Base-by-base conservation (phyloP, 2,888 invertebrate species). In the Chymomyza procnemis region DNA sequence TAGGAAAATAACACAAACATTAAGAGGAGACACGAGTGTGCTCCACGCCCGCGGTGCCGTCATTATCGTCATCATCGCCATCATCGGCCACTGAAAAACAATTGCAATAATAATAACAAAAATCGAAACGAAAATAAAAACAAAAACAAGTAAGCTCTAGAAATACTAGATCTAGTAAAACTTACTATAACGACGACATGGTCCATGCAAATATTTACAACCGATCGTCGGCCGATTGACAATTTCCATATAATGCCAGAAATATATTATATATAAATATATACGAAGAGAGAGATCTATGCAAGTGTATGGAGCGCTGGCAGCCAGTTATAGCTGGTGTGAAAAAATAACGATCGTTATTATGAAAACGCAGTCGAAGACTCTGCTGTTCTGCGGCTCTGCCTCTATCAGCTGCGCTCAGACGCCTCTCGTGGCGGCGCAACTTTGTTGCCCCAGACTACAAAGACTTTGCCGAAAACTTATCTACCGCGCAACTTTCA, bases 381-480 rank as follows among this genome's bases (percentile, higher is more conserved):
- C 1, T 9, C 50, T 16, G 16, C 16, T 12, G 6, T 26, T 1
- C n/a, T n/a, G n/a, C n/a, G n/a, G n/a, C n/a, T n/a, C n/a, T n/a
- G n/a, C n/a, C 12, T 41, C 34, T 12, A 41, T 41, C 34, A 69
- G 61, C 54, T 19, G 22, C 52, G 9, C 16, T 34, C 5, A 12
- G 9, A 9, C 12, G 34, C 34, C 34, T 41, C 34, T 41, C 34
- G 2, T 5, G 26, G n/a, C 57, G 41, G 16, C 47, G 47, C 61
- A 64, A 58, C 61, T 59, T 50, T 64, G 63, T 64, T 56, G 56
- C 48, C 63, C 66, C 67, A 71, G 79, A 83, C 81, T 86, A 84
- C 81, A 81, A 86, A 76, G 85, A 70, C 71, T 79, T n/a, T 81
- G 81, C 81, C 81, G 86, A 81, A 81, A 41, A 80, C 73, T 80